Evolutionary conservation across 1,140 invertebrate genomes (phyloP).

Genomic region (Drosophila persimilis): DNA sequence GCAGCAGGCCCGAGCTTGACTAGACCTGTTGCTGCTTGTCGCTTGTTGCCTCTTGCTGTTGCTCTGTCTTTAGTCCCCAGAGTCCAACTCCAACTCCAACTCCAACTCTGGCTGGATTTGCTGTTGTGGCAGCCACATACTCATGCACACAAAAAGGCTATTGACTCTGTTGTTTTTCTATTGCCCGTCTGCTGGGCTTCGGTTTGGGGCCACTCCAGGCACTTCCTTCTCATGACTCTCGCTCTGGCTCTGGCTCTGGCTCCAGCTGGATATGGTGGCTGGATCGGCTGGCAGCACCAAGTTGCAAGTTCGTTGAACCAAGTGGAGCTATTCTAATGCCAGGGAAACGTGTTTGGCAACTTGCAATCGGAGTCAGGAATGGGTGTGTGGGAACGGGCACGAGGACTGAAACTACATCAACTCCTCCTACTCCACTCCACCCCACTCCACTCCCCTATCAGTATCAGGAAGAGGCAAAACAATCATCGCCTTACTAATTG

Average conservation of each 20-base stretch:
- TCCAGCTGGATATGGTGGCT: slow-evolving; percentile 34
- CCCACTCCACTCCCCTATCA: slow-evolving; percentile 11
- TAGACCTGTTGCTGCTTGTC: slow-evolving; percentile 66
- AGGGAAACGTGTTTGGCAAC: slow-evolving; percentile 73
- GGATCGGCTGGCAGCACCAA: slow-evolving; percentile 17
- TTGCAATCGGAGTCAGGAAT: slow-evolving; percentile 38
- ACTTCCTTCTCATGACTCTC: slow-evolving; percentile 59
- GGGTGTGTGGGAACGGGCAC: slow-evolving; percentile 12
- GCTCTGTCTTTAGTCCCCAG: slow-evolving; percentile 29
- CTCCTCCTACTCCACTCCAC: slow-evolving; percentile 15
- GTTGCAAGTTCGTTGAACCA: slow-evolving; percentile 62
- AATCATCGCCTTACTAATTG: slow-evolving; percentile 49
- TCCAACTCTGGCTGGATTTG: slow-evolving; percentile 40
- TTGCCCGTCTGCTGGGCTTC: slow-evolving; percentile 55
- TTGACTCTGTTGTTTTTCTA: slow-evolving; percentile 77
- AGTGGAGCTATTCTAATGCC: slow-evolving; percentile 65
- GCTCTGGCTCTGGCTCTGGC: neutral
- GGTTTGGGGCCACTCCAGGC: slow-evolving; percentile 18
- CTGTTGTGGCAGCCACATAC: slow-evolving; percentile 26
- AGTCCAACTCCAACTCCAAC: slow-evolving; percentile 29
- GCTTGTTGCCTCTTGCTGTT: slow-evolving; percentile 21
- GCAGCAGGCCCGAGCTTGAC: slow-evolving; percentile 50
- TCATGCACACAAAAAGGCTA: slow-evolving; percentile 45
- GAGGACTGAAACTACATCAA: slow-evolving; percentile 15
- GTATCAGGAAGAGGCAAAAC: slow-evolving; percentile 7